A percentile compares a stretch with the other conserved stretches of the same genome.
These are phyloP conservation scores for Percina caprodes DNA, from an alignment of 2,113 vertebrate species.

Conservation along the genomic window DNA sequence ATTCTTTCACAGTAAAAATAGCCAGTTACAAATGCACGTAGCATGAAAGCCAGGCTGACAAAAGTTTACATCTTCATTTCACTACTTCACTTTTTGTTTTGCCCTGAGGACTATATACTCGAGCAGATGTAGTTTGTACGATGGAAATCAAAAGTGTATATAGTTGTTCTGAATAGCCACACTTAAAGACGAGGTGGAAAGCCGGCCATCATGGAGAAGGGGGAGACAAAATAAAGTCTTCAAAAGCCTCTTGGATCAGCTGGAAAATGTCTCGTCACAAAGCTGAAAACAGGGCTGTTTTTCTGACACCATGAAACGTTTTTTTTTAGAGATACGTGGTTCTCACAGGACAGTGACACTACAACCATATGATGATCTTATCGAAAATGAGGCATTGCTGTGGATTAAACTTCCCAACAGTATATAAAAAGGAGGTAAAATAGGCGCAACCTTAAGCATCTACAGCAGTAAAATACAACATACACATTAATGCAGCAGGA, in stretches of 20 bases:
- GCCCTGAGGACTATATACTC: background rate
- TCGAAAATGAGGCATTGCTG: background rate
- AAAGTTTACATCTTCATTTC: conserved; percentile 31
- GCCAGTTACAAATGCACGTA: conserved; percentile 18
- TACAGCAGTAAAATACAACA: background rate
- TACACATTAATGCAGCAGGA: too few species aligned
- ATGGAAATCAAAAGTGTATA: background rate
- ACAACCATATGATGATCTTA: background rate
- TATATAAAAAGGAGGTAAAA: background rate
- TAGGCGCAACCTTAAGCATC: background rate
- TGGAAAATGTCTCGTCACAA: background rate
- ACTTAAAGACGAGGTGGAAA: too few species aligned
- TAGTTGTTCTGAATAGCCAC: background rate
- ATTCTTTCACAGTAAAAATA: conserved; percentile 46
- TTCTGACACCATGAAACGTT: background rate
- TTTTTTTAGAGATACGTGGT: background rate
- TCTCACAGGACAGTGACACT: background rate
- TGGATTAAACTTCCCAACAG: background rate
- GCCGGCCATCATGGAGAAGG: too few species aligned
- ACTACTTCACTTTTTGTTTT: background rate
- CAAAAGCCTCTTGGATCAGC: background rate
- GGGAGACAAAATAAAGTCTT: background rate
- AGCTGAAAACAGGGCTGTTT: background rate
- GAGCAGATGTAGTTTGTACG: background rate
- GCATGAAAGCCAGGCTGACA: conserved; percentile 6